Percentiles rank a stretch among this genome's conserved stretches.
Conservation (phyloP, 2,888 invertebrate genomes). For the Glyphotaelius pellucidus region DNA sequence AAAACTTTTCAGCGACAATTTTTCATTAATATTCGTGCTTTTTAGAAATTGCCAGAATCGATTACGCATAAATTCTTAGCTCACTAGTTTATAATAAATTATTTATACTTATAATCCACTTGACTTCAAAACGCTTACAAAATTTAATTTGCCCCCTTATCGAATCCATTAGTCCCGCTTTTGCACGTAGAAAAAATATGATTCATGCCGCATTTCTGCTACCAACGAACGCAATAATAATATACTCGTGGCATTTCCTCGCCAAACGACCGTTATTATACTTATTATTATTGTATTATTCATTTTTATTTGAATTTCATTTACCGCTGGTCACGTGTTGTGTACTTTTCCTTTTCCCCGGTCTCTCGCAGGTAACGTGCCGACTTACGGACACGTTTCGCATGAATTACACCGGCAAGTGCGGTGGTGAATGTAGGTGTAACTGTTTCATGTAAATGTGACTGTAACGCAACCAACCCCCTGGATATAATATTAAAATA, state of each 20-base stretch:
- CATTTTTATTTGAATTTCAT: constrained; percentile 35
- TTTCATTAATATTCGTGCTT: neutral
- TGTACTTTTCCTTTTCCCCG: neutral
- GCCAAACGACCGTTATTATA: neutral
- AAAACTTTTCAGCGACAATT: neutral
- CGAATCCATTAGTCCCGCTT: constrained; percentile 27
- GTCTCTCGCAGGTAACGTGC: constrained; percentile 12
- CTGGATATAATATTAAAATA: neutral
- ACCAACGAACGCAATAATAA: neutral
- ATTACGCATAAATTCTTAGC: neutral
- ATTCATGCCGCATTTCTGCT: constrained; percentile 15
- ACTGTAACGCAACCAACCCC: neutral
- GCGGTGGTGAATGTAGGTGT: neutral
- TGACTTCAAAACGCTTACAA: neutral
- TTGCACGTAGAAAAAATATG: constrained; percentile 8
- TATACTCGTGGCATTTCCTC: neutral
- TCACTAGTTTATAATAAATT: neutral
- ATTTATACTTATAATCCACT: neutral
- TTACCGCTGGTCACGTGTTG: constrained; percentile 9
- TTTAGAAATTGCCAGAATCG: neutral
- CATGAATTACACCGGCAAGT: constrained; percentile 7
- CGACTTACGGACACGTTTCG: constrained; percentile 33
- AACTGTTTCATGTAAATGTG: neutral
- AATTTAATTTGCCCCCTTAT: constrained; percentile 11
- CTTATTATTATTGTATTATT: constrained; percentile 5